phyloP scores from a whole-genome alignment of 2,888 invertebrate genomes.

The Trilocha varians region DNA sequence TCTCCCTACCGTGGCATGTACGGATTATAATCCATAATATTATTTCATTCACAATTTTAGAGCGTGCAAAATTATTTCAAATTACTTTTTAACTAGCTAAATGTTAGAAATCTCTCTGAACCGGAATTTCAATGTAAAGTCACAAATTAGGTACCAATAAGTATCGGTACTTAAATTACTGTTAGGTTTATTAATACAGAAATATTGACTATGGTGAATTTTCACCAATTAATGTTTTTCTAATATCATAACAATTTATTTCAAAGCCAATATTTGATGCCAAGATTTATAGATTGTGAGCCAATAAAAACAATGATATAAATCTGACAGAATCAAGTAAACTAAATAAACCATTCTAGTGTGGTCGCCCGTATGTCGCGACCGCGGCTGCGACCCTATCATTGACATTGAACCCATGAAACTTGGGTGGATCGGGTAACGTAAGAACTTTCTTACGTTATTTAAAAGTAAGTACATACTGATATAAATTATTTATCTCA shows the following conservation, averaged over 20 bases:
- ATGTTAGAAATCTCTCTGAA: no score
- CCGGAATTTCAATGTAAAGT: no score
- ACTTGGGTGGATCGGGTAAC: slow-evolving; percentile 19
- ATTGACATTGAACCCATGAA: slow-evolving; percentile 63
- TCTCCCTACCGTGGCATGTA: slow-evolving; percentile 44
- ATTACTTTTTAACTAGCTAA: slow-evolving; percentile 20
- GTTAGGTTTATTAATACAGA: no score
- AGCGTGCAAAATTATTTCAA: slow-evolving; percentile 47
- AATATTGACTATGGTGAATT: no score
- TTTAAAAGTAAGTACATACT: not conserved
- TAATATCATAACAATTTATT: no score
- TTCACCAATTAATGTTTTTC: no score
- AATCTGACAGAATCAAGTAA: slow-evolving; percentile 6
- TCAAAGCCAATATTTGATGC: no score
- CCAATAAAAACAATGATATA: slow-evolving; percentile 1
- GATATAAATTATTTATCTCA: no score
- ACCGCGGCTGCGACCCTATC: slow-evolving; percentile 42
- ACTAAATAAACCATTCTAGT: not conserved
- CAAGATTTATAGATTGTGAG: no score
- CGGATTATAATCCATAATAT: slow-evolving; percentile 59
- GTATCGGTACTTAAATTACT: no score
- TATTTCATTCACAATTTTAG: no score
- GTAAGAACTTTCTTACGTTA: not conserved
- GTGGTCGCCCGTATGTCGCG: slow-evolving; percentile 39
- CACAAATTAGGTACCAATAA: no score